phyloP scores from a whole-genome alignment of 1,140 invertebrate species.

The Eumeta japonica region DNA sequence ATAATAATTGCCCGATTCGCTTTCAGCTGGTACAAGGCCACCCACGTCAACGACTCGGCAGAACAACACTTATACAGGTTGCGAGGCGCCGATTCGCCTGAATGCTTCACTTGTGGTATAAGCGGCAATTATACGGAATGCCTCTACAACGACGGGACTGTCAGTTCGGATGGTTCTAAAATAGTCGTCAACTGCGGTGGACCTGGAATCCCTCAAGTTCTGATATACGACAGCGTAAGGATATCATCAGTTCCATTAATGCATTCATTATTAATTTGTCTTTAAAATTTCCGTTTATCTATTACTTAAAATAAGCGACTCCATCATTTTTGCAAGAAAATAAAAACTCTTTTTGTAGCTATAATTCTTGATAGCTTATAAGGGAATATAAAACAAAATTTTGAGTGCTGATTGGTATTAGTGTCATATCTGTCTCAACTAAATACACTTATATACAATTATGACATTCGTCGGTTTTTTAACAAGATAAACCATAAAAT shows the following conservation, averaged over 20 bases:
- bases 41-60: constrained; percentile 60
- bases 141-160: constrained; percentile 68
- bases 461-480: too few species aligned
- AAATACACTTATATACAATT: too few species aligned
- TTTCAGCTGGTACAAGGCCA: constrained; percentile 70
- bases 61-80: constrained; percentile 66
- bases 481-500: too few species aligned
- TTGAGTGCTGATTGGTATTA: too few species aligned
- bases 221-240: constrained; percentile 40
- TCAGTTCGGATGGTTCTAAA: constrained; percentile 67
- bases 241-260: too few species aligned
- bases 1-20: too few species aligned
- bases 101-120: constrained; percentile 64
- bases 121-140: constrained; percentile 57
- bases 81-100: constrained; percentile 25
- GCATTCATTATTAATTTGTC: neutral
- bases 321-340: neutral
- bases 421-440: too few species aligned
- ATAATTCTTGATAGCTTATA: neutral
- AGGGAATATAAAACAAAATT: too few species aligned
- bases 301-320: neutral
- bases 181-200: constrained; percentile 75
- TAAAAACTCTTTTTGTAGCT: neutral
- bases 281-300: neutral
- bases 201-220: constrained; percentile 45